Evolutionary conservation across 1,140 invertebrate species (phyloP).

Genomic region (Heliconius melpomene): DNA sequence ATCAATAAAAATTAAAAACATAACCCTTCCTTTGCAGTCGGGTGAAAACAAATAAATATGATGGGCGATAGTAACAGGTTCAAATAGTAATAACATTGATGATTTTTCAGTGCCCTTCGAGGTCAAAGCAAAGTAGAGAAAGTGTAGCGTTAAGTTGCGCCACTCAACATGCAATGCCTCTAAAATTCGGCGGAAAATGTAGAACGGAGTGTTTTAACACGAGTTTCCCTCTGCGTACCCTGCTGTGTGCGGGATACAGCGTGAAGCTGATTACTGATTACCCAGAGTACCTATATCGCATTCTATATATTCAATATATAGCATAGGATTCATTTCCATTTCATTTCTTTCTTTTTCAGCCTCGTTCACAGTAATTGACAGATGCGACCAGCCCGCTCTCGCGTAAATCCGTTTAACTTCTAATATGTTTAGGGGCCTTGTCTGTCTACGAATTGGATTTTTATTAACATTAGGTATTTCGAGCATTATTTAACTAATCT

Average conservation of each 20-base stretch:
- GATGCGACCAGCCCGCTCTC: not conserved
- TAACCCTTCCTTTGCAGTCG: not conserved
- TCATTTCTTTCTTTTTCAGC: not conserved
- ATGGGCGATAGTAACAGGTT: not conserved
- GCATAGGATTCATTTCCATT: not conserved
- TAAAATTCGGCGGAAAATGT: too few species aligned
- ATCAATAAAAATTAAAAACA: not conserved
- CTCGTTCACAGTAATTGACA: slow-evolving; percentile 2
- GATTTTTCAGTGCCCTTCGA: too few species aligned
- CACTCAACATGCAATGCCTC: too few species aligned
- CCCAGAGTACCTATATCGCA: not conserved
- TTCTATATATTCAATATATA: not conserved
- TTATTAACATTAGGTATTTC: not conserved
- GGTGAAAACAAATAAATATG: not conserved
- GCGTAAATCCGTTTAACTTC: not conserved
- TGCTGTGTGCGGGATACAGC: too few species aligned
- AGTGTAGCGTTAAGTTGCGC: too few species aligned
- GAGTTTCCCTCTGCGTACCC: too few species aligned
- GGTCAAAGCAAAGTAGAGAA: too few species aligned
- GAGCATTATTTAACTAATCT: not conserved
- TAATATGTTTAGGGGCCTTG: slow-evolving; percentile 1
- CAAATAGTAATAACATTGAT: not conserved
- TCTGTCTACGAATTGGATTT: not conserved
- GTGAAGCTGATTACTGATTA: too few species aligned
- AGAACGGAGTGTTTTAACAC: too few species aligned